Conservation (phyloP, 1,140 invertebrate genomes). For the Drosophila athabasca region DNA sequence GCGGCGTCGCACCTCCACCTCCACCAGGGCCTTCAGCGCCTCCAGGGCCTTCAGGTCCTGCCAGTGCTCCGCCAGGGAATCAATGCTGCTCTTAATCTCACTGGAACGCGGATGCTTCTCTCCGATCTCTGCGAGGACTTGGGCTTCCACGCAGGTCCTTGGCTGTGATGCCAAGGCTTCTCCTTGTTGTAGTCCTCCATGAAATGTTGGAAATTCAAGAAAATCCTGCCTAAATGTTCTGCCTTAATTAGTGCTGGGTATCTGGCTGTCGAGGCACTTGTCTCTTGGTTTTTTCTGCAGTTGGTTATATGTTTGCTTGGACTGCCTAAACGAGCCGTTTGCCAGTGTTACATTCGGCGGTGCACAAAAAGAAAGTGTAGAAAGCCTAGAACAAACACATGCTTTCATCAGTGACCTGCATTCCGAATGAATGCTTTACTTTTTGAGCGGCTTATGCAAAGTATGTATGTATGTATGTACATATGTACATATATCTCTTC, state of each 20-base stretch:
- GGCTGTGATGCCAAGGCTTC: slow-evolving; percentile 95
- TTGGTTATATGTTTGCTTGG: neutral
- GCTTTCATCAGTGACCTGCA: slow-evolving; percentile 1
- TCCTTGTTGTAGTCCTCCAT: slow-evolving; percentile 97
- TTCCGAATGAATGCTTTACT: neutral
- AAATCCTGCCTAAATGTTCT: too few species aligned
- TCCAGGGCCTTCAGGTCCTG: slow-evolving; percentile 92
- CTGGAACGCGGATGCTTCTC: slow-evolving; percentile 90
- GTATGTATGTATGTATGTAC: too few species aligned
- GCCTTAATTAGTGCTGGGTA: neutral
- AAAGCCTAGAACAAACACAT: neutral
- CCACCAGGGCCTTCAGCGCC: too few species aligned
- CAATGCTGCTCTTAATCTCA: slow-evolving; percentile 92
- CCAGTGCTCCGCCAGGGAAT: slow-evolving; percentile 93
- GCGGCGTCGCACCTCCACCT: slow-evolving; percentile 91
- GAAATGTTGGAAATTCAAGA: slow-evolving; percentile 98
- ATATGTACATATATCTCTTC: too few species aligned
- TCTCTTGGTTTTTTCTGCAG: too few species aligned
- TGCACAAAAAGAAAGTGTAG: slow-evolving; percentile 2
- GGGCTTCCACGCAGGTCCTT: slow-evolving; percentile 94
- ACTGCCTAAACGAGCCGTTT: slow-evolving; percentile 24
- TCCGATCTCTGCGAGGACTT: slow-evolving; percentile 90
- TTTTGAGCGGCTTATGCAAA: too few species aligned
- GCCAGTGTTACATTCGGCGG: neutral
- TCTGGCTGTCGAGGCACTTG: neutral